Evolutionary conservation across 1,140 invertebrate genomes (phyloP).

Genomic region (Heterodera carotae): DNA sequence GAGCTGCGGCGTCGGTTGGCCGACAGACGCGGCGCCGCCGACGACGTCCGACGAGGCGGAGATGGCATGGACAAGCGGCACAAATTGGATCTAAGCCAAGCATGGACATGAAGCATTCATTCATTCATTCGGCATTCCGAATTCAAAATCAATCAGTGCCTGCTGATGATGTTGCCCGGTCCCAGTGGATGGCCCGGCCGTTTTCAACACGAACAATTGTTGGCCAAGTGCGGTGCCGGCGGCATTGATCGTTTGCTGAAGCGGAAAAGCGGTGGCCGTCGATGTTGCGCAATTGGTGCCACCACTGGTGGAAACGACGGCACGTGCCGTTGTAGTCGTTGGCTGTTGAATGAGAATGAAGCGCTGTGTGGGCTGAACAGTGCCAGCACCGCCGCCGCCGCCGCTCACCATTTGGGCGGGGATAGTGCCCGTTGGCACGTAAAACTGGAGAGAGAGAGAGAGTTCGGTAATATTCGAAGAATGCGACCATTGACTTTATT

Average conservation of each 20-base stretch:
- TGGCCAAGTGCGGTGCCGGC: background rate
- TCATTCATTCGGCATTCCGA: no score
- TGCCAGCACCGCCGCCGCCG: background rate
- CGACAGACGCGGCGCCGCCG: background rate
- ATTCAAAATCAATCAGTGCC: background rate
- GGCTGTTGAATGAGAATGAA: slow-evolving; percentile 15
- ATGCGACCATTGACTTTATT: no score
- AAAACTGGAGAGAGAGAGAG: no score
- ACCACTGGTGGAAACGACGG: background rate
- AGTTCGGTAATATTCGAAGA: no score
- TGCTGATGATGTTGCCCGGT: background rate
- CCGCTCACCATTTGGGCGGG: slow-evolving; percentile 9
- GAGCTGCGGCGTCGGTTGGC: slow-evolving; percentile 16
- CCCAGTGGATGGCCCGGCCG: background rate
- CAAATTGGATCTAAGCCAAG: slow-evolving; percentile 34
- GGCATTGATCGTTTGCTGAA: background rate
- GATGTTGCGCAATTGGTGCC: background rate
- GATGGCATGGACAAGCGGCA: slow-evolving; percentile 36
- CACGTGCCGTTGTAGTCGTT: background rate
- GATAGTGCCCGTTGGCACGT: slow-evolving; percentile 6
- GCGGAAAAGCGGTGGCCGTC: background rate
- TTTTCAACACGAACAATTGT: slow-evolving; percentile 13
- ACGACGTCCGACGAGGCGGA: background rate
- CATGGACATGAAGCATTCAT: no score
- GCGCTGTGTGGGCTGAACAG: background rate